Percentiles rank a stretch among this genome's conserved stretches.
Evolutionary conservation across 2,888 invertebrate species (phyloP).

Genomic region (Erannis defoliaria): DNA sequence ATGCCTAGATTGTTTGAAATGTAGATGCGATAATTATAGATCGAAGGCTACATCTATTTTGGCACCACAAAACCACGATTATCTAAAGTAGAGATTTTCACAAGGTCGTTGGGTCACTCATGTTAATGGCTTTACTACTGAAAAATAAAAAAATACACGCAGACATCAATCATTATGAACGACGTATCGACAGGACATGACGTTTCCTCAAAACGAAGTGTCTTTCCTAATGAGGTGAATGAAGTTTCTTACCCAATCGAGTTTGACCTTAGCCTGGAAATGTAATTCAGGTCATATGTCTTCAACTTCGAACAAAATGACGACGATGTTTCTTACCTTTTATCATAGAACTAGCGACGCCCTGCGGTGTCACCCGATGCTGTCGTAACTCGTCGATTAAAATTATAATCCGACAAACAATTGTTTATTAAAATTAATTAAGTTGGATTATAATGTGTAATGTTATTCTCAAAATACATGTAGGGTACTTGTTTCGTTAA

Average conservation of each 20-base stretch:
- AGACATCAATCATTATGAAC: constrained; percentile 1
- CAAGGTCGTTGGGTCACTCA: background rate
- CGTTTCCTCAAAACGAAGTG: background rate
- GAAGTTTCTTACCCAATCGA: constrained; percentile 11
- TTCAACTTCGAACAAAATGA: background rate
- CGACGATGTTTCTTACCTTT: background rate
- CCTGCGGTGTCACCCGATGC: no score
- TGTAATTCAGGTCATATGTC: constrained; percentile 14
- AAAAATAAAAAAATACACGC: constrained; percentile 4
- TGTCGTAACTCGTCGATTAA: no score
- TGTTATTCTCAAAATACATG: no score
- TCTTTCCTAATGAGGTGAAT: constrained; percentile 3
- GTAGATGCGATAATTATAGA: no score
- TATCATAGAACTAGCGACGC: background rate
- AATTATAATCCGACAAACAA: no score
- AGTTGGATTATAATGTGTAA: no score
- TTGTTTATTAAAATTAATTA: no score
- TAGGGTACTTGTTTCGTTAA: no score
- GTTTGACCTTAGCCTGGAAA: constrained; percentile 10
- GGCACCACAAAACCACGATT: no score
- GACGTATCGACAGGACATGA: background rate
- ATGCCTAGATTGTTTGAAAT: no score
- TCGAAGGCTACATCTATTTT: no score
- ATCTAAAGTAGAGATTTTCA: background rate
- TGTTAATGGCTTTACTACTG: background rate